Conservation (phyloP, 2,888 invertebrate genomes). For the Capitulum mitella region DNA sequence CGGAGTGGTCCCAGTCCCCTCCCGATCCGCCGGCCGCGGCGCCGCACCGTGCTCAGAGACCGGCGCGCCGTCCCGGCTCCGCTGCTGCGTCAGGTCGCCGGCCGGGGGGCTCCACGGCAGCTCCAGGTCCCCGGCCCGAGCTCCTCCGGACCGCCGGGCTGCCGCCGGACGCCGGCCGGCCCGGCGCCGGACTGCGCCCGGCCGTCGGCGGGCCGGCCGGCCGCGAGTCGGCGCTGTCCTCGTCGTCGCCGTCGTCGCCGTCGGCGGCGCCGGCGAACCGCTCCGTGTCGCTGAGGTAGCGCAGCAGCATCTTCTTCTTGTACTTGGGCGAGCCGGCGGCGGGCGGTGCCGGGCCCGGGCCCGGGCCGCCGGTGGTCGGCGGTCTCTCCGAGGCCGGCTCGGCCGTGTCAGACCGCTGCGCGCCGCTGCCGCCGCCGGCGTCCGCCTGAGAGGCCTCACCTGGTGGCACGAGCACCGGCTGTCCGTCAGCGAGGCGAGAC, state of each 20-base stretch:
- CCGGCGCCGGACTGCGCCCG: constrained; percentile 35
- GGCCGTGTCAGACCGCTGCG: no score
- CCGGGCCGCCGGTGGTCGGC: not conserved
- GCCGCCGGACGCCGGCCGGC: no score
- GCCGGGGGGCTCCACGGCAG: no score
- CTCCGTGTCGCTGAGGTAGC: constrained; percentile 27
- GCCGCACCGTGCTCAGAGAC: no score
- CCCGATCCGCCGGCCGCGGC: not conserved
- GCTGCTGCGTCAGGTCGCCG: not conserved
- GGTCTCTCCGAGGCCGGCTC: no score
- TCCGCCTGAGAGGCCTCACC: no score
- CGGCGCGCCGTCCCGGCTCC: not conserved
- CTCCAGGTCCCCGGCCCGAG: constrained; percentile 44
- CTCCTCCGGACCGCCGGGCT: constrained; percentile 38
- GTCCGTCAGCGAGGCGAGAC: no score
- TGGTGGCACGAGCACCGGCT: no score
- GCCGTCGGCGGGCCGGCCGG: no score
- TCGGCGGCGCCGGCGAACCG: constrained; percentile 43
- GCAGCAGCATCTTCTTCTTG: constrained; percentile 28
- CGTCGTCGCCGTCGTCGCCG: constrained; percentile 47
- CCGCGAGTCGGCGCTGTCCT: constrained; percentile 47
- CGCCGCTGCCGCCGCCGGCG: no score
- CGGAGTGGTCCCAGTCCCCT: not conserved
- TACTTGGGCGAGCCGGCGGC: constrained; percentile 24
- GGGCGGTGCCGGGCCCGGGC: no score